Evolutionary conservation across 2,888 invertebrate genomes (phyloP).

Genomic region (Synergus umbraculus): DNA sequence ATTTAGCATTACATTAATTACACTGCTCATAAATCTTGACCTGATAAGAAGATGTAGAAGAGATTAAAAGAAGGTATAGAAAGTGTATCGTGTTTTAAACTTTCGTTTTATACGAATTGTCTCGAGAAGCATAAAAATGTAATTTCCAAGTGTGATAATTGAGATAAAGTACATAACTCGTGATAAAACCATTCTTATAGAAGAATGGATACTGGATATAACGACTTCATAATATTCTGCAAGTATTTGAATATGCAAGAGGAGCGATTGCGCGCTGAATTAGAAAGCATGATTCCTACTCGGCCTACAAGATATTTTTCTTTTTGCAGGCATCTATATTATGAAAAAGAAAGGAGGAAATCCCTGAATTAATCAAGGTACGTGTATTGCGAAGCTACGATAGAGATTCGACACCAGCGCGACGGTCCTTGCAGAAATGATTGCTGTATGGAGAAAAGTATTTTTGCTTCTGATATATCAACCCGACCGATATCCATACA

Average conservation of each 20-base stretch:
- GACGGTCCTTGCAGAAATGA: neutral
- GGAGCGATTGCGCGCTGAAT: neutral
- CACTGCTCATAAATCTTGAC: neutral
- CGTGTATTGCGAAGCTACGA: neutral
- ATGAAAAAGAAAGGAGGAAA: constrained; percentile 5
- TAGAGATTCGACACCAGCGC: neutral
- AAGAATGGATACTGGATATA: neutral
- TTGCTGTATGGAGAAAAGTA: neutral
- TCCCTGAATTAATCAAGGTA: neutral
- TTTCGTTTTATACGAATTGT: neutral
- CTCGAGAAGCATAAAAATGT: too few species aligned
- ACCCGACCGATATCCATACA: neutral
- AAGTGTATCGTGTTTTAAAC: neutral
- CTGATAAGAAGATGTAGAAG: neutral
- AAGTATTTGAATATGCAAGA: constrained; percentile 8
- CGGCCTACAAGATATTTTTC: neutral
- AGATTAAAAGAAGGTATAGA: neutral
- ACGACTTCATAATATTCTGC: neutral
- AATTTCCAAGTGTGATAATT: neutral
- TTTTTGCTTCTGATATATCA: neutral
- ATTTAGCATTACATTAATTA: neutral
- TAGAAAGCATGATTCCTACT: constrained; percentile 13
- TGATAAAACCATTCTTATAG: neutral
- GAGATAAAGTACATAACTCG: neutral
- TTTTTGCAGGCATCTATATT: neutral